Evolutionary conservation across 1,140 invertebrate genomes (phyloP), one percentile per base, ranked within the genome.

Genomic region (Chrysoperla carnea): DNA sequence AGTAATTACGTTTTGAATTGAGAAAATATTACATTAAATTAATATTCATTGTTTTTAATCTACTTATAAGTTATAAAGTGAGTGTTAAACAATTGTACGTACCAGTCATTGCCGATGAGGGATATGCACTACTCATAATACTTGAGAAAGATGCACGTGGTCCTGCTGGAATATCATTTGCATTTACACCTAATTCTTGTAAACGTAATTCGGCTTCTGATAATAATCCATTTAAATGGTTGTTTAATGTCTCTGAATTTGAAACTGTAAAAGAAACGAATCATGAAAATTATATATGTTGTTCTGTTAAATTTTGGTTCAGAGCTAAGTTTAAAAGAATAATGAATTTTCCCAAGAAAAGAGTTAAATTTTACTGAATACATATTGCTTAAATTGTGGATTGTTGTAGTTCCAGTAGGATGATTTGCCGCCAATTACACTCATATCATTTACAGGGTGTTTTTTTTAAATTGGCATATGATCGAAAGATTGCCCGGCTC

Each of bases 181-280:
- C 55, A 38, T 67, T 44, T 6, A 76, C 78, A 13, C 75, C 75
- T 36, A 81, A 66, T 59, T 84, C 81, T 50, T 80, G 76, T 42
- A 85, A 68, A 7, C 77, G 68, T 41, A 73, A 68, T 55, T 89
- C 84, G 0, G 85, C 84, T 53, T 91, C 84, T n/a, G 73, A 69
- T 2, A 84, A 68, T 48, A 92, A 61, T 36, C 75, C 71, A 41
- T 79, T 75, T 42, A 91, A 61, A 56, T 84, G 82, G 5, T 67
- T 68, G 1, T 78, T 77, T 40, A 86, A 59, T 23, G 72, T 73
- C 45, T 86, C 81, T 7, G 76, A 62, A 43, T 57, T 73, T 51
- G 75, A 73, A 58, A 82, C 80, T 84, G 62, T 8, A 71, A 67
- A 49, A 50, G 51, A 27, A 17, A 12, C 39, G 11, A 40, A 11